phyloP scores from a whole-genome alignment of 1,140 invertebrate species.

The Dendrolimus punctatus region DNA sequence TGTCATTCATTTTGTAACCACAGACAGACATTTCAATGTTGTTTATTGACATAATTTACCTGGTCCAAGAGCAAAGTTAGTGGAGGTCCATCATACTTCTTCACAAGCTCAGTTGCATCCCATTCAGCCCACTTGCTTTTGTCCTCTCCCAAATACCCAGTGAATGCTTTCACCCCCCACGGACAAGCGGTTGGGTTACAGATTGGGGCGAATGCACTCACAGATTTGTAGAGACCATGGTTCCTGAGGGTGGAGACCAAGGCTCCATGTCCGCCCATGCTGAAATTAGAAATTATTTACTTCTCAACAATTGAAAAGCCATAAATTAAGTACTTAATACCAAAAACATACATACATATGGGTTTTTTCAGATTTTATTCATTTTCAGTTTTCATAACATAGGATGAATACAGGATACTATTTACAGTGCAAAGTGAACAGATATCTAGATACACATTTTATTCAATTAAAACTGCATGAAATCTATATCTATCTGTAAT shows the following conservation, averaged over 20 bases:
- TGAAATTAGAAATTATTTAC: conserved; percentile 57
- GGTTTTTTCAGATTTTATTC: too few species aligned
- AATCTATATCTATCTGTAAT: too few species aligned
- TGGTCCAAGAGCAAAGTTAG: conserved; percentile 93
- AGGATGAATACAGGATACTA: too few species aligned
- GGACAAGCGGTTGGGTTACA: conserved; percentile 87
- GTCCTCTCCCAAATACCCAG: conserved; percentile 87
- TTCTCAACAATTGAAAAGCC: background rate
- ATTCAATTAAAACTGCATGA: too few species aligned
- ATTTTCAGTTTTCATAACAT: too few species aligned
- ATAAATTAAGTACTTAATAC: background rate
- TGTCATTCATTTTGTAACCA: too few species aligned
- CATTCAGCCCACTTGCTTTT: conserved; percentile 85
- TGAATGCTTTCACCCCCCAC: conserved; percentile 93
- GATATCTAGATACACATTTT: too few species aligned
- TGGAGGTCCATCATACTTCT: conserved; percentile 88
- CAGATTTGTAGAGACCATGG: conserved; percentile 90
- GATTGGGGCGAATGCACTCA: conserved; percentile 98
- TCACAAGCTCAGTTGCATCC: conserved; percentile 90
- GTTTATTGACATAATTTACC: conserved; percentile 68
- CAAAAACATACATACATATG: background rate
- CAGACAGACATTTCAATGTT: background rate
- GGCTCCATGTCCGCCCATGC: conserved; percentile 98
- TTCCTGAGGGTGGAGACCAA: conserved; percentile 93
- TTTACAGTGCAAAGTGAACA: too few species aligned